These are phyloP conservation scores for Megathymus violae DNA, from an alignment of 1,140 invertebrate species.

Conservation along the genomic window DNA sequence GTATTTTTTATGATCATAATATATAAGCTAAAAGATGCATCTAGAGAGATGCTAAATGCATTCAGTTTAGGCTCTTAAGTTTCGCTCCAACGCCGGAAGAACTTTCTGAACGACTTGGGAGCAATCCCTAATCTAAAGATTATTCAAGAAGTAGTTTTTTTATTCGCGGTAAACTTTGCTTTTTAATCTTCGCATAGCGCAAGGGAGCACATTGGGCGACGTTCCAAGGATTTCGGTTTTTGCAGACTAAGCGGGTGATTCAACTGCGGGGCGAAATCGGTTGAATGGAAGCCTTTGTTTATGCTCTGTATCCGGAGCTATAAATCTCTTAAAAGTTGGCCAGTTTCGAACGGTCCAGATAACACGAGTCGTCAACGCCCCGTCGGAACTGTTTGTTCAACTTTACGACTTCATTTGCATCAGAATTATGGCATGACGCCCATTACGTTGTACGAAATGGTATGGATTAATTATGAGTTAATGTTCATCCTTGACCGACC, in stretches of 20 bases:
- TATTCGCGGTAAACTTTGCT: conserved; percentile 22
- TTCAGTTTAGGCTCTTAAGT: conserved; percentile 4
- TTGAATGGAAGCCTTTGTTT: conserved; percentile 25
- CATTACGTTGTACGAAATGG: conserved; percentile 4
- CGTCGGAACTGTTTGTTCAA: conserved; percentile 17
- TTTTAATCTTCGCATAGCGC: conserved; percentile 28
- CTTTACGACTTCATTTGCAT: conserved; percentile 23
- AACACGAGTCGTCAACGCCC: conserved; percentile 21
- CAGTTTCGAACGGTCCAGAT: conserved; percentile 19
- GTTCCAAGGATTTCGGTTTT: conserved; percentile 37
- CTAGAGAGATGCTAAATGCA: neutral
- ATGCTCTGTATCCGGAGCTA: conserved; percentile 24
- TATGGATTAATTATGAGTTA: neutral
- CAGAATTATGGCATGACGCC: conserved; percentile 1
- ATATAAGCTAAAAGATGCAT: too few relatives aligned
- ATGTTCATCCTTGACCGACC: too few relatives aligned
- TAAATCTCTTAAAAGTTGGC: conserved; percentile 29
- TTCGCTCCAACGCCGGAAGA: neutral
- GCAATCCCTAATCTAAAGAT: conserved; percentile 29
- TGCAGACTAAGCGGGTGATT: conserved; percentile 28
- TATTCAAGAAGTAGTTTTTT: conserved; percentile 32
- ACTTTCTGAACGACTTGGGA: conserved; percentile 25
- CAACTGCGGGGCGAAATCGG: conserved; percentile 11
- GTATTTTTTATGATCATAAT: too few relatives aligned
- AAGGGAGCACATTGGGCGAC: conserved; percentile 20